Evolutionary conservation across 2,797 vertebrate species (phyloP).

Genomic region (Myotis findleyi): DNA sequence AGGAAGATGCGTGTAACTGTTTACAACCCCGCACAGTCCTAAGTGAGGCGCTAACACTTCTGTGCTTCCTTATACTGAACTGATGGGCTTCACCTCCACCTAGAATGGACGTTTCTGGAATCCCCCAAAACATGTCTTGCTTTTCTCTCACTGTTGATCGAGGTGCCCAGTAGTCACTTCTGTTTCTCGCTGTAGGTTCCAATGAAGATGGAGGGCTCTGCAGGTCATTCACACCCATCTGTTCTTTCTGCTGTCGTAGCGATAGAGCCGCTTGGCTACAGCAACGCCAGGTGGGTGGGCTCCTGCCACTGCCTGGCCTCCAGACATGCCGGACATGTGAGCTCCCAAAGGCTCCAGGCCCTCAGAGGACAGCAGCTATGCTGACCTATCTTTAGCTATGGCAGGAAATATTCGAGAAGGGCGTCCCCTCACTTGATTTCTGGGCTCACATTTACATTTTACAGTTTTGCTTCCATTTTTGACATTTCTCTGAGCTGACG

Average conservation of each 20-base stretch:
- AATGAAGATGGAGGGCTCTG: neutral
- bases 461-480: neutral
- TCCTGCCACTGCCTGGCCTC: neutral
- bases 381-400: rapidly evolving
- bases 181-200: neutral
- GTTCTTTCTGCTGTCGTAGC: neutral
- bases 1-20: neutral
- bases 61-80: neutral
- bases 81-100: rapidly evolving
- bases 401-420: neutral
- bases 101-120: neutral
- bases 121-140: neutral
- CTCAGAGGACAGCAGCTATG: neutral
- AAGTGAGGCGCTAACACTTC: too few relatives aligned
- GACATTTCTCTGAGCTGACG: conserved; percentile 17
- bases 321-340: neutral
- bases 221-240: neutral
- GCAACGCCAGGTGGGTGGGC: neutral
- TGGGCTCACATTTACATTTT: neutral
- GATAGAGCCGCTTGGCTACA: neutral
- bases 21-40: neutral
- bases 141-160: neutral
- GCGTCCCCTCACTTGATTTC: neutral
- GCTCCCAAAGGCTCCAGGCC: neutral
- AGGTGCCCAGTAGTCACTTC: neutral